phyloP scores from a whole-genome alignment of 2,888 invertebrate genomes.

The Macrophya annulata region DNA sequence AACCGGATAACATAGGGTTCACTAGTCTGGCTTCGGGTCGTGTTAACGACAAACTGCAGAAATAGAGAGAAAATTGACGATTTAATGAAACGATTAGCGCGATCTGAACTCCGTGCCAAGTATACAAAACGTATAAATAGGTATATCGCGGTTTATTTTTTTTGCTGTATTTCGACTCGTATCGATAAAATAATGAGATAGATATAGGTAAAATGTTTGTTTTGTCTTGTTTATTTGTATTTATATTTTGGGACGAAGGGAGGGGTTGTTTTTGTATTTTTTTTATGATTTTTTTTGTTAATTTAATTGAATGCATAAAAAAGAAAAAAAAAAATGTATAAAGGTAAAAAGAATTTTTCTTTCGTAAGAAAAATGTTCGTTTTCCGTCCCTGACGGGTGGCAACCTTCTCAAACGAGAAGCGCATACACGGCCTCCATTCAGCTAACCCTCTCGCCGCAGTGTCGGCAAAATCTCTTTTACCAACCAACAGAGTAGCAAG shows the following conservation, averaged over 20 bases:
- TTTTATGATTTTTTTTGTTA: too few species aligned
- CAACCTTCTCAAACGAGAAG: constrained; percentile 74
- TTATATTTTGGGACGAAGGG: too few species aligned
- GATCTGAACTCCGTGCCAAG: background rate
- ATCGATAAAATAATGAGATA: background rate
- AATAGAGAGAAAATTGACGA: constrained; percentile 17
- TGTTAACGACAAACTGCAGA: background rate
- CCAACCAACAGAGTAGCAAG: constrained; percentile 36
- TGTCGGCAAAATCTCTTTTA: constrained; percentile 53
- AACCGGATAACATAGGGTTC: constrained; percentile 27
- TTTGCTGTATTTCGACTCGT: background rate
- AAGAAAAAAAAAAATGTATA: background rate
- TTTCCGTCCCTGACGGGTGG: constrained; percentile 68
- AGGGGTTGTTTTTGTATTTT: too few species aligned
- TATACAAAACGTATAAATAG: background rate
- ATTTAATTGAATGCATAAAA: background rate
- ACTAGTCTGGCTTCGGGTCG: constrained; percentile 5
- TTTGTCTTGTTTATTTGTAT: too few species aligned
- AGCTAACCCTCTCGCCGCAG: constrained; percentile 73
- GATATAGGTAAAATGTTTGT: background rate
- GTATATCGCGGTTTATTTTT: background rate
- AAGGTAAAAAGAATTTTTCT: background rate
- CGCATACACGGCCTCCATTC: constrained; percentile 75
- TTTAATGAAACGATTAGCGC: background rate
- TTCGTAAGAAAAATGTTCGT: background rate